Conservation (phyloP, 2,888 invertebrate genomes). For the Hemaris fuciformis region DNA sequence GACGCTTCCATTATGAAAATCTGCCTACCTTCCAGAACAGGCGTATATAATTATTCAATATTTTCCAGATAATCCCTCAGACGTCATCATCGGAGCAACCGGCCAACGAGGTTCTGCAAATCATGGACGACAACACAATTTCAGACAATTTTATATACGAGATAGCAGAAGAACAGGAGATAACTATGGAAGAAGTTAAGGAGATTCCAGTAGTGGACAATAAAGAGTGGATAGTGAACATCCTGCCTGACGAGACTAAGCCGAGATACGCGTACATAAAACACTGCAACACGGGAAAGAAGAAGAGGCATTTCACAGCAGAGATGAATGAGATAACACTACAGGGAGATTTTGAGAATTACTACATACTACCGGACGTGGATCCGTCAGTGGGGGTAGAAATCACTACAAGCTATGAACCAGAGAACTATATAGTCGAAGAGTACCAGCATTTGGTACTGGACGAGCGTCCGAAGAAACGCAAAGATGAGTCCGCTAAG, state of each 20-base stretch:
- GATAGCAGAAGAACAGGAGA: constrained; percentile 76
- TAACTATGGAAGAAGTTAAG: constrained; percentile 70
- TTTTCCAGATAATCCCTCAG: constrained; percentile 61
- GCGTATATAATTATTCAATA: not conserved
- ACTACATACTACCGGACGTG: constrained; percentile 72
- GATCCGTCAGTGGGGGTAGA: constrained; percentile 71
- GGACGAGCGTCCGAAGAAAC: constrained; percentile 60
- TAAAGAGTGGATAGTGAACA: constrained; percentile 71
- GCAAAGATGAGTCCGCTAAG: constrained; percentile 49
- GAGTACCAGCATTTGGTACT: constrained; percentile 66
- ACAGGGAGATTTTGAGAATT: constrained; percentile 72
- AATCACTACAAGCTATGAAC: constrained; percentile 70
- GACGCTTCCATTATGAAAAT: no score
- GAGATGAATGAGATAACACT: constrained; percentile 70
- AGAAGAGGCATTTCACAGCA: constrained; percentile 68
- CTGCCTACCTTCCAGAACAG: no score
- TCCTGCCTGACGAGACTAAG: constrained; percentile 59
- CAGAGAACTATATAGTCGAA: constrained; percentile 68
- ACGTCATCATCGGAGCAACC: constrained; percentile 32
- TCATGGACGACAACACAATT: constrained; percentile 60
- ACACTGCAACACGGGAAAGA: constrained; percentile 66
- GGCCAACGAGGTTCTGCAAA: constrained; percentile 50
- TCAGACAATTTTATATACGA: constrained; percentile 73
- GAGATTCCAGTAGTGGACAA: constrained; percentile 55
- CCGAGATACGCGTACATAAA: constrained; percentile 74